Evolutionary conservation across 2,797 vertebrate species (phyloP).

Genomic region (Ceyx erithaca): DNA sequence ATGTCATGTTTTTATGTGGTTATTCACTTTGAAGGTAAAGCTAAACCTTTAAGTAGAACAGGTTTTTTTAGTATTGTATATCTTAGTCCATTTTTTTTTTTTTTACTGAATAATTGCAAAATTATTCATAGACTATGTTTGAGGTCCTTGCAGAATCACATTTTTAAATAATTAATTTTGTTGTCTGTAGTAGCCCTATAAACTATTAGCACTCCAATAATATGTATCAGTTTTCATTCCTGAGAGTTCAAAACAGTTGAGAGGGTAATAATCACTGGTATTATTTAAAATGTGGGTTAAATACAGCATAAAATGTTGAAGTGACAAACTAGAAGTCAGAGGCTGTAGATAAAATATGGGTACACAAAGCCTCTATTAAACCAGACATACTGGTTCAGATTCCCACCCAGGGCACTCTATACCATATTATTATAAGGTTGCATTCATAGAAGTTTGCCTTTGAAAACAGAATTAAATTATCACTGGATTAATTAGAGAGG

Average conservation of each 20-base stretch:
- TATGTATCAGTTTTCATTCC: not conserved
- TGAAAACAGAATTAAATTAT: not conserved
- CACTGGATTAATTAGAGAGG: not conserved
- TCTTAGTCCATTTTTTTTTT: not conserved
- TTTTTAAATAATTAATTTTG: not conserved
- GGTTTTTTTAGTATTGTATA: not conserved
- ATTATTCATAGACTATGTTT: not conserved
- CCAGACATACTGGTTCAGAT: not conserved
- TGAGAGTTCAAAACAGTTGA: slow-evolving; percentile 8
- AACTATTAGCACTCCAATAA: not conserved
- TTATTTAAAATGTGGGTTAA: not conserved
- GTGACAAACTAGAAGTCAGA: not conserved
- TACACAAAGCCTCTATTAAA: not conserved
- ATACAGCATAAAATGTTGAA: not conserved
- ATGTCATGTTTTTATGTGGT: not conserved
- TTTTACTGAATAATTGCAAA: not conserved
- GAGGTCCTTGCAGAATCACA: not conserved
- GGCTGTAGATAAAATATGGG: not conserved
- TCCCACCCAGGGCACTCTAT: not conserved
- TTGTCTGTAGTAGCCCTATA: not conserved
- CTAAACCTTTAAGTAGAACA: not conserved
- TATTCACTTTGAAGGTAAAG: not conserved
- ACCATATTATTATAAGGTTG: not conserved
- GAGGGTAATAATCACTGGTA: not conserved
- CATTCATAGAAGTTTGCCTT: not conserved